Evolutionary conservation across 2,113 vertebrate species (phyloP), one percentile per base, ranked within the genome.

Genomic region (Papio anubis): DNA sequence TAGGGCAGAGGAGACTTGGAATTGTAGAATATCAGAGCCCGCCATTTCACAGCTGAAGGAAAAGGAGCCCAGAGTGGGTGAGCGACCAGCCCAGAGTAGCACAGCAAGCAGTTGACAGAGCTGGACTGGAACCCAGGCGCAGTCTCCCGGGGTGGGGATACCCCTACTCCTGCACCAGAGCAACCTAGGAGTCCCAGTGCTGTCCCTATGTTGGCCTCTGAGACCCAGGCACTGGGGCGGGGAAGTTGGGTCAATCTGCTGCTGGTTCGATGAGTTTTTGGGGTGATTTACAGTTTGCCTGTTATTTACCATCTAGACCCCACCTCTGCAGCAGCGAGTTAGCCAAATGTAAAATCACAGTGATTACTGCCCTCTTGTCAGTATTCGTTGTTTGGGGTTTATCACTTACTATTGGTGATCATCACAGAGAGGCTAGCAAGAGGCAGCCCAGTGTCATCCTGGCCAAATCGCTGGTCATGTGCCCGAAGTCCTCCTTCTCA

Each of bases 21-120:
- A 81, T 84, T 27, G 8, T 30, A 84, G 50, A 75, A 4, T 45
- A 17, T 27, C 1, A 12, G 88, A 73, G 16, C 5, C 52, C 38
- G 17, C 16, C 25, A 12, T 88, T 64, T 83, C 30, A 45, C 16
- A 43, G 73, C 27, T 45, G 20, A 16, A 68, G 43, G 78, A 48
- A 83, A 88, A 96, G 88, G 32, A 48, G 32, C 64, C 32, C 97
- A 94, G 97, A 92, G 92, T 48, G 11, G 68, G 76, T 0, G 3
- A 3, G 14, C 5, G 2, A 50, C 21, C 50, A 20, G 43, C 80
- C 4, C 4, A 0, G 0, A 25, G 59, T 30, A 27, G 91, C 93
- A 45, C 88, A 95, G 88, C 48, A 17, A 66, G 48, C 20, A 1
- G 0, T 18, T 4, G 2, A 30, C 72, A 20, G 48, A 38, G 35